phyloP scores from a whole-genome alignment of 2,888 invertebrate species.

The Cheilosia vernalis region DNA sequence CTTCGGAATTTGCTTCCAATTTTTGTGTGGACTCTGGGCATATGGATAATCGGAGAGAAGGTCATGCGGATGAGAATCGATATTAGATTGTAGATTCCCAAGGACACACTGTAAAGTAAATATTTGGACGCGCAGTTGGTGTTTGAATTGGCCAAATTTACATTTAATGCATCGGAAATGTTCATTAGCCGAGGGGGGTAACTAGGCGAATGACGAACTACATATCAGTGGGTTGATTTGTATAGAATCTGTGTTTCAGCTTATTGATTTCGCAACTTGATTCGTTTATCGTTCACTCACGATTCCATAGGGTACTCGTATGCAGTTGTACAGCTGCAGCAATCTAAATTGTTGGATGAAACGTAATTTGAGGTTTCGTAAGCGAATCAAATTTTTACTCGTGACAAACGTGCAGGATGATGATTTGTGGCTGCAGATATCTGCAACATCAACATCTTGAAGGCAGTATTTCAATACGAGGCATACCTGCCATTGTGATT shows the following conservation, averaged over 20 bases:
- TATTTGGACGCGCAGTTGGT: conserved; percentile 21
- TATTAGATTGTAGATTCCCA: conserved; percentile 8
- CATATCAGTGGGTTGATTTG: neutral
- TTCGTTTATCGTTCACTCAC: conserved; percentile 23
- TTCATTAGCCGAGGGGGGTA: neutral
- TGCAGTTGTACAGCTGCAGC: neutral
- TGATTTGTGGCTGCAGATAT: conserved; percentile 14
- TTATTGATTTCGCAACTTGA: neutral
- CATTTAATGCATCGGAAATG: conserved; percentile 51
- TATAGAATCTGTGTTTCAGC: neutral
- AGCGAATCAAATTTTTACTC: conserved; percentile 37
- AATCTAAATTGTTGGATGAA: conserved; percentile 41
- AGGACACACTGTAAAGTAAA: conserved; percentile 33
- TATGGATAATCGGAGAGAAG: conserved; percentile 21
- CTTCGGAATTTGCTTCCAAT: conserved; percentile 18
- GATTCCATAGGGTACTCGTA: neutral
- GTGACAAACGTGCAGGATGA: conserved; percentile 43
- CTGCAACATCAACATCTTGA: neutral
- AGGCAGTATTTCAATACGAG: conserved; percentile 8
- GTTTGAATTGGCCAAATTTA: conserved; percentile 30
- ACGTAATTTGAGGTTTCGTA: conserved; percentile 50
- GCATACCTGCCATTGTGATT: conserved; percentile 2
- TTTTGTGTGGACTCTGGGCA: neutral
- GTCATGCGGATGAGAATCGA: conserved; percentile 39
- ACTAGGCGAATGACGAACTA: neutral